Evolutionary conservation across 2,113 vertebrate species (phyloP), one percentile per base, ranked within the genome.

Genomic region (Notothenia coriiceps): DNA sequence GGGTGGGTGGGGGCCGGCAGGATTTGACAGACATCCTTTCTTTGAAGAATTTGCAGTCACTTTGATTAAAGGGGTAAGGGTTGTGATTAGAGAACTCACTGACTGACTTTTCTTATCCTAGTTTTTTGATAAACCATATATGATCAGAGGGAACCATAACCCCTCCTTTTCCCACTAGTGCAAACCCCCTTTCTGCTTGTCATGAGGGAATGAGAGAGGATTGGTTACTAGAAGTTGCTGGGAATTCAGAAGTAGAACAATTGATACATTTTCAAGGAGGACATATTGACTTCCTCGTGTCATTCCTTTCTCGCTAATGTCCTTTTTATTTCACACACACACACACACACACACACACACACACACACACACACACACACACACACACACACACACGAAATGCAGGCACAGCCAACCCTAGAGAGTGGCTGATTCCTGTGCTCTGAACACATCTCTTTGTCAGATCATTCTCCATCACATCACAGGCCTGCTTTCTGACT

Each of bases 401-500:
- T 44, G 59, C 71, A 74, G 55, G 78, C 83, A 74, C 33, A 18
- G 75, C 81, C 77, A 76, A 83, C 83, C 79, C 75, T 82, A 74
- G 70, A 70, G 84, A 89, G 80, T 9, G 29, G 62, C 67, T 74
- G 80, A 84, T 87, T 88, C 79, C 54, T 60, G 82, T 63, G 74
- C 84, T 74, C 51, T 40, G 81, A 88, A 82, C 77, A 83, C 82
- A 90, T 86, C 84, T 80, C 86, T 82, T 85, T 86, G 89, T 92
- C 90, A 88, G 80, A 92, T 91, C 84, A 46, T 70, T 72, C 71
- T 90, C 84, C 77, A 77, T 90, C 91, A 88, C 92, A 90, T 91
- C 77, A 89, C 79, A 90, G 76, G 83, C 74, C 73, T 70, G 57
- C 88, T 79, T 77, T 70, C 82, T 91, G 83, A 92, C 88, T 93